Base-by-base conservation (phyloP, 2,797 vertebrate genomes). In the Catostomus latipinnis region DNA sequence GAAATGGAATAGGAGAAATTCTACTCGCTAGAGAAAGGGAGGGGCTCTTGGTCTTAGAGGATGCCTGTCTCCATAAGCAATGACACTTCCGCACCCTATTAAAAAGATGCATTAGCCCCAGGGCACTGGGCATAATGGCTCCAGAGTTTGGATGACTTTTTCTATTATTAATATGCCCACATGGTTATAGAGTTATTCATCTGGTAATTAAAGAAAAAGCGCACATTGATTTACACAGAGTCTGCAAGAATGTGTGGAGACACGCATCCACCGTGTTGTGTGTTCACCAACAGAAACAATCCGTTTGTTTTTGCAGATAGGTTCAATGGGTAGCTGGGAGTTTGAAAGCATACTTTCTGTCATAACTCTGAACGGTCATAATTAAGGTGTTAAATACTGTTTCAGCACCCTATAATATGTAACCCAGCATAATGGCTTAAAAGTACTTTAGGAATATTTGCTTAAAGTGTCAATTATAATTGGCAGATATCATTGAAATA, bases 91-190 rank as follows among this genome's bases (percentile, higher is more conserved):
- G 82, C 67, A 81, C 78, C 73, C 81, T 87, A 82, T 87, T 85
- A 86, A 85, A 85, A 84, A 85, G 84, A 86, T 78, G 73, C 79
- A 86, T 86, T 83, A 87, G 71, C 81, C 73, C 49, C 78, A 76
- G 82, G 50, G 34, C 74, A 53, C 72, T 68, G 81, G 71, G 66
- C 16, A 8, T 84, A 85, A 85, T 87, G 81, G 82, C 56, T 82
- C 56, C 74, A 75, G 79, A 86, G 85, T 82, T 84, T 79, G 67
- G 81, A 78, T 53, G 84, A 83, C 80, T 82, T 81, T 67, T 79
- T 87, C 71, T 65, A 86, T 89, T 87, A 86, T 87, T 89, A 86
- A 87, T 88, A 86, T 77, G 78, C 83, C 80, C 82, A 78, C 58
- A 53, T 65, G 71, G 79, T 80, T 83, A 76, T 75, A 76, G 80